Conservation (phyloP, 2,888 invertebrate genomes). For the Synanthedon tipuliformis region DNA sequence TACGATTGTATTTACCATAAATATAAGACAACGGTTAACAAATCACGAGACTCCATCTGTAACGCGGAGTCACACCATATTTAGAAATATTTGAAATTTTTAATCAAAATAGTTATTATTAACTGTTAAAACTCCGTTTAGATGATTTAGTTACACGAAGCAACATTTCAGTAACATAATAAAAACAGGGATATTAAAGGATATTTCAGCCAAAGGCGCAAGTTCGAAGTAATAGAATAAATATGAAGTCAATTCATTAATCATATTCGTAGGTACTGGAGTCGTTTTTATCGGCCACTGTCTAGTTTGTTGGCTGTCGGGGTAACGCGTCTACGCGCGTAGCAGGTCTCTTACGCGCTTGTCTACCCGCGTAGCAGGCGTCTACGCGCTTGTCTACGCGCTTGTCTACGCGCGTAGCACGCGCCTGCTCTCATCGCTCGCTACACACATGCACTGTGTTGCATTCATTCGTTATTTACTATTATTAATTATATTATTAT, state of each 20-base stretch:
- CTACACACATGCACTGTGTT: conserved; percentile 56
- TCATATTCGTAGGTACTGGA: conserved; percentile 65
- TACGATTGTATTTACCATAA: conserved; percentile 65
- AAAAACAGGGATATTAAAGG: conserved; percentile 64
- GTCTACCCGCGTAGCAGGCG: conserved; percentile 10
- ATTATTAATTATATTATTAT: conserved; percentile 45
- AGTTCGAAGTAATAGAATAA: conserved; percentile 67
- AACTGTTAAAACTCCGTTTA: conserved; percentile 47
- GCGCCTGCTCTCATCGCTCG: conserved; percentile 33
- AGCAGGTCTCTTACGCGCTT: conserved; percentile 11
- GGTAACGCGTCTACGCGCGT: conserved; percentile 17
- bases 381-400: conserved; percentile 4
- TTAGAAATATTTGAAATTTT: conserved; percentile 61
- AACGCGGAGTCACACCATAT: conserved; percentile 55
- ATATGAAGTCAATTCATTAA: conserved; percentile 69
- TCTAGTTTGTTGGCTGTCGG: conserved; percentile 43
- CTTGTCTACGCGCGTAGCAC: conserved; percentile 14
- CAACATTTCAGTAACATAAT: conserved; percentile 55
- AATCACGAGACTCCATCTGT: conserved; percentile 45
- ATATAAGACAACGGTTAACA: conserved; percentile 64
- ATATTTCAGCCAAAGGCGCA: conserved; percentile 58
- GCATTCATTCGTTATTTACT: conserved; percentile 47
- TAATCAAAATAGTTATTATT: conserved; percentile 52
- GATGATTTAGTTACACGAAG: conserved; percentile 44
- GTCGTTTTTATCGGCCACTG: conserved; percentile 52